A percentile compares a stretch with the other conserved stretches of the same genome.
phyloP scores from a whole-genome alignment of 64 coral and sea anemone species.

The Pocillopora damicornis region DNA sequence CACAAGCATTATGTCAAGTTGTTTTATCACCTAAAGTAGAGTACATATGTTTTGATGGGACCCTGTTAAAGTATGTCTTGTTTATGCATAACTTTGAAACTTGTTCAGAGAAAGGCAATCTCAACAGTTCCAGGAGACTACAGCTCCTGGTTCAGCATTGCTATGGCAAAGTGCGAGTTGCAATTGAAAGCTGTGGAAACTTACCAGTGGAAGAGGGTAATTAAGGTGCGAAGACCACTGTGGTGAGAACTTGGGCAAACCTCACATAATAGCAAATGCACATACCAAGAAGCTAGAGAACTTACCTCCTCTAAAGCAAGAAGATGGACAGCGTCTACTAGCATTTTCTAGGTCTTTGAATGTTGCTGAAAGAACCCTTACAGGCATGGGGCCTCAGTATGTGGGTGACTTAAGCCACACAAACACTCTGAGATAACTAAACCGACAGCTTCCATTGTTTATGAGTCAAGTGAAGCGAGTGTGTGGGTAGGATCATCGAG shows the following conservation, averaged over 20 bases:
- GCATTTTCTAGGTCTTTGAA: background rate
- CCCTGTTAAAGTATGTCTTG: constrained; percentile 6
- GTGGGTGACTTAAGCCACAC: constrained; percentile 1
- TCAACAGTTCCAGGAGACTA: background rate
- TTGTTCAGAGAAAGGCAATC: constrained; percentile 8
- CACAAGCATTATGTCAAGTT: constrained; percentile 28
- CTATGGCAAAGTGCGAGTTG: constrained; percentile 10
- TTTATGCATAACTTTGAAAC: constrained; percentile 20
- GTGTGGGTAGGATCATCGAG: background rate
- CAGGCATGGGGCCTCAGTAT: constrained; percentile 17
- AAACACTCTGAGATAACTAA: constrained; percentile 13
- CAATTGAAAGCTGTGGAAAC: constrained; percentile 8
- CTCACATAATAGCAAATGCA: background rate
- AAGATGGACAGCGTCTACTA: constrained; percentile 5
- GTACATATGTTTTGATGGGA: constrained; percentile 20
- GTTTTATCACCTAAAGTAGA: constrained; percentile 45
- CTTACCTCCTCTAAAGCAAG: background rate
- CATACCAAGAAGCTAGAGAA: no score
- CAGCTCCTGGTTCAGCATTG: constrained; percentile 14
- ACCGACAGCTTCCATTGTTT: constrained; percentile 2
- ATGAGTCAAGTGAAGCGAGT: constrained; percentile 4
- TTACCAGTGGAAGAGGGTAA: background rate
- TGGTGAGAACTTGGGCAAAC: background rate
- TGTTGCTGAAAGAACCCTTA: background rate
- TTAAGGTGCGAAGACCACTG: background rate